Percentiles rank a stretch among this genome's conserved stretches.
These are phyloP conservation scores for Heliconius erato DNA, from an alignment of 2,888 invertebrate genomes.

Conservation along the genomic window DNA sequence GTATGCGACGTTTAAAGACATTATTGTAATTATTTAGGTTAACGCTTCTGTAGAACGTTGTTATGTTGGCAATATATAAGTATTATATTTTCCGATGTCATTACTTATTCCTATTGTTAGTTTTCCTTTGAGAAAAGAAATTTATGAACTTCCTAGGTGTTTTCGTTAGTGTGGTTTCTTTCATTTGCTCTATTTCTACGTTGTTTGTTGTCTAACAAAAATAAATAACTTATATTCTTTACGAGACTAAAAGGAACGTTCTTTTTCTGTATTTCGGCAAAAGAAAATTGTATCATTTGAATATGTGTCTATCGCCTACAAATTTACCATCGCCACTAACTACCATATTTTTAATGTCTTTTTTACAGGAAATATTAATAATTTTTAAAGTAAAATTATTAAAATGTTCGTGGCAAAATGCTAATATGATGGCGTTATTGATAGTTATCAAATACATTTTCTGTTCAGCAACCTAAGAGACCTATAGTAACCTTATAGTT, in stretches of 20 bases:
- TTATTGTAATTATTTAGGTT: slow-evolving; percentile 47
- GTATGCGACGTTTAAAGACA: slow-evolving; percentile 7
- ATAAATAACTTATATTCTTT: slow-evolving; percentile 11
- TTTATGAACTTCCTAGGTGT: slow-evolving; percentile 40
- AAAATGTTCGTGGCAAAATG: neutral
- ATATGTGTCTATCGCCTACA: neutral
- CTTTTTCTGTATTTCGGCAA: neutral
- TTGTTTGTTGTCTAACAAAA: neutral
- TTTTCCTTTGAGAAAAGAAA: slow-evolving; percentile 49
- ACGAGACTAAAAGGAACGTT: neutral
- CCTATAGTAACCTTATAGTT: slow-evolving; percentile 15
- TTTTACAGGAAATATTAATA: neutral
- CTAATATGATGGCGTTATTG: neutral
- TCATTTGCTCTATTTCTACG: slow-evolving; percentile 23
- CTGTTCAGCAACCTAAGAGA: slow-evolving; percentile 6
- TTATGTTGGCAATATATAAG: slow-evolving; percentile 40
- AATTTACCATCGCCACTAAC: neutral
- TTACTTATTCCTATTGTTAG: slow-evolving; percentile 49
- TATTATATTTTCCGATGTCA: slow-evolving; percentile 50
- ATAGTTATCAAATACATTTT: slow-evolving; percentile 17
- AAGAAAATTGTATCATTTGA: neutral
- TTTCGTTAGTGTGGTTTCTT: slow-evolving; percentile 37
- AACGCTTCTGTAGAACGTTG: slow-evolving; percentile 46
- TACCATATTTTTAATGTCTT: neutral
- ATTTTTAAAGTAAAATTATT: neutral